These are phyloP conservation scores for Sitta europaea DNA, from an alignment of 2,113 vertebrate genomes.

Conservation along the genomic window DNA sequence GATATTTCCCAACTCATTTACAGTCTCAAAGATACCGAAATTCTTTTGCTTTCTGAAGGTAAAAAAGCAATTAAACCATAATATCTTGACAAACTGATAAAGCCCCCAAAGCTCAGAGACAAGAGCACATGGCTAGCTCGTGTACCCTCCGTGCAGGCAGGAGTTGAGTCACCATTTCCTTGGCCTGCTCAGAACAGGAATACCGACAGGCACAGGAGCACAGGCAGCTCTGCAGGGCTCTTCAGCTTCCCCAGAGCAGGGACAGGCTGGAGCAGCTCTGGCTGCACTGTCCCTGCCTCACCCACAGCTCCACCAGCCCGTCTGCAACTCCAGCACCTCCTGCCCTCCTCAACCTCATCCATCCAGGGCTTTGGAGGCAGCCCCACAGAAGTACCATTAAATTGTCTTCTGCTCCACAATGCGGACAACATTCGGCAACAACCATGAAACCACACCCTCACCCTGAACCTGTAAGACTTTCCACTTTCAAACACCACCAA, in stretches of 20 bases:
- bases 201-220: fast-evolving
- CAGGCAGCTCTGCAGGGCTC: background rate
- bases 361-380: fast-evolving
- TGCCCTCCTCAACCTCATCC: background rate
- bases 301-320: background rate
- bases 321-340: background rate
- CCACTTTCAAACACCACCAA: background rate
- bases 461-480: background rate
- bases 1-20: background rate
- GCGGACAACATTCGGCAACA: background rate
- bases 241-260: background rate
- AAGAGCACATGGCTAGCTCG: background rate
- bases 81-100: background rate
- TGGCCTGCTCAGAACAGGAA: background rate
- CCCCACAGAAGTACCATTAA: fast-evolving
- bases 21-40: background rate
- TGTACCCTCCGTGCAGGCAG: background rate
- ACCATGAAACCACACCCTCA: background rate
- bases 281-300: background rate
- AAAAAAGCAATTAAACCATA: background rate
- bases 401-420: fast-evolving
- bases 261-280: background rate
- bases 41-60: background rate
- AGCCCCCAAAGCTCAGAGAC: background rate
- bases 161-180: background rate